Evolutionary conservation across 2,888 invertebrate genomes (phyloP).

Genomic region (Noctua comes): DNA sequence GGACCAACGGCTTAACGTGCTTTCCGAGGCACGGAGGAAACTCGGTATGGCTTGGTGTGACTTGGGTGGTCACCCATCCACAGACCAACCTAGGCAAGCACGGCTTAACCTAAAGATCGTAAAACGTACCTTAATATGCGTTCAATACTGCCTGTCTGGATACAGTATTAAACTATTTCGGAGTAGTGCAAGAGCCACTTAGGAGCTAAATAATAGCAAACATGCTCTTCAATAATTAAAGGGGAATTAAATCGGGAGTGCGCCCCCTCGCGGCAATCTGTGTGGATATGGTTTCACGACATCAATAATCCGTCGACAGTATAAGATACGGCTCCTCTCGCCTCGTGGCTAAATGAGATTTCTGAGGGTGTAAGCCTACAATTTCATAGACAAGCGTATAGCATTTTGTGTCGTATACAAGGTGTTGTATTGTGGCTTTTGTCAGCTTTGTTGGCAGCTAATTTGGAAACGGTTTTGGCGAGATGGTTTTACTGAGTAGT

Average conservation of each 20-base stretch:
- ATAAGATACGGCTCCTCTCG: conserved; percentile 55
- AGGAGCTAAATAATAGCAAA: conserved; percentile 59
- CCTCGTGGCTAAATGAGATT: conserved; percentile 67
- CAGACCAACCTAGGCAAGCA: too few relatives aligned
- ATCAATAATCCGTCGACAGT: conserved; percentile 71
- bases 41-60: too few relatives aligned
- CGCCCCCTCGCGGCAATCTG: conserved; percentile 66
- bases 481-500: background rate
- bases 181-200: conserved; percentile 18
- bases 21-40: too few relatives aligned
- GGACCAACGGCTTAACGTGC: too few relatives aligned
- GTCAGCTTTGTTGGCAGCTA: conserved; percentile 1
- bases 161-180: conserved; percentile 50
- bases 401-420: conserved; percentile 25
- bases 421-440: conserved; percentile 20
- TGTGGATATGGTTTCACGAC: conserved; percentile 66
- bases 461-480: conserved; percentile 5
- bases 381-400: conserved; percentile 45
- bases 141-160: conserved; percentile 55
- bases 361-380: conserved; percentile 58
- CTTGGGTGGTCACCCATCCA: too few relatives aligned
- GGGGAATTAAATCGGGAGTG: conserved; percentile 67
- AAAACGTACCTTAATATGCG: conserved; percentile 35
- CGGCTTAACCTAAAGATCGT: too few relatives aligned
- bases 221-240: conserved; percentile 68